Conservation (phyloP, 1,140 invertebrate genomes). For the Trichonephila inaurata region DNA sequence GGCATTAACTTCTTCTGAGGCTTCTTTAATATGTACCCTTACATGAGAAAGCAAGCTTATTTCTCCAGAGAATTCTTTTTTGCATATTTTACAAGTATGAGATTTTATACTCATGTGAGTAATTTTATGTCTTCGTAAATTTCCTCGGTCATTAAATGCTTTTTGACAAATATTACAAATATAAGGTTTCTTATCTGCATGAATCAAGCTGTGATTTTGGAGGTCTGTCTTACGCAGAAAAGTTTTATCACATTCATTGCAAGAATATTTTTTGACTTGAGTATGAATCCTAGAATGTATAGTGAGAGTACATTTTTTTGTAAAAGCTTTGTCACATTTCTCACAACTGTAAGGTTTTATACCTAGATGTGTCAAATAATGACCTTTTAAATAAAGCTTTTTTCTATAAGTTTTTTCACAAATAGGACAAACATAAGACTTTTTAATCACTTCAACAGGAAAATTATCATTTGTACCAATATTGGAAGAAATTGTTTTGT, state of each 20-base stretch:
- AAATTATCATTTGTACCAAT: too few species aligned
- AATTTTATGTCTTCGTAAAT: conserved; percentile 86
- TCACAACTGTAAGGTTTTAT: conserved; percentile 57
- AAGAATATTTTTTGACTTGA: conserved; percentile 77
- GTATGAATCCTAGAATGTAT: conserved; percentile 79
- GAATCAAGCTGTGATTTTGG: conserved; percentile 82
- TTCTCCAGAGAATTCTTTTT: conserved; percentile 47
- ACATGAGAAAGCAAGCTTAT: background rate
- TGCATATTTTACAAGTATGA: conserved; percentile 77
- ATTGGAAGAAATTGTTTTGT: background rate
- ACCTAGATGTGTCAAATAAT: conserved; percentile 58
- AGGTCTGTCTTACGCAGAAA: conserved; percentile 78
- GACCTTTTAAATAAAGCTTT: conserved; percentile 39
- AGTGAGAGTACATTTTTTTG: conserved; percentile 51
- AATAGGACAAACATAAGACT: conserved; percentile 21
- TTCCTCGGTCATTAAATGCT: conserved; percentile 74
- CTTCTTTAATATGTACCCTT: conserved; percentile 37
- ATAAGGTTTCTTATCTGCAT: conserved; percentile 81
- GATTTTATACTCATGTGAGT: conserved; percentile 84
- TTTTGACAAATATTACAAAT: conserved; percentile 81
- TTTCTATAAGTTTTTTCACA: conserved; percentile 50
- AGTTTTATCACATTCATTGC: conserved; percentile 67
- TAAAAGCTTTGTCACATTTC: conserved; percentile 66
- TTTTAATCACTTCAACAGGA: too few species aligned
- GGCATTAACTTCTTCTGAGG: background rate